Conservation (phyloP, 1,140 invertebrate genomes). For the Lepidurus packardi region DNA sequence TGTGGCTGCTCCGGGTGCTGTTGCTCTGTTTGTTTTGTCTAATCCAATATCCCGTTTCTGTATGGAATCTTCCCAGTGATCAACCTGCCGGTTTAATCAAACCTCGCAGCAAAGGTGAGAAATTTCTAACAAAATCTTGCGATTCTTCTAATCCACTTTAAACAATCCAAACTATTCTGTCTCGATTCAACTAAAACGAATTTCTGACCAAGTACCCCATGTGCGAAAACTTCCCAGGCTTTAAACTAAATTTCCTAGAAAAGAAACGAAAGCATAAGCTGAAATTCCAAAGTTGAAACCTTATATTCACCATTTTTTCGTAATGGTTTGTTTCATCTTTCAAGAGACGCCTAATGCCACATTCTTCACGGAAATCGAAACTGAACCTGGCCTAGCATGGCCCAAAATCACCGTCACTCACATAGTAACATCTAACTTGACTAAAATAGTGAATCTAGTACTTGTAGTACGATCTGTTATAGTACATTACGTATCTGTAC, state of each 20-base stretch:
- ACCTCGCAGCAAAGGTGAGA: background rate
- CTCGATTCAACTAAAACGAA: background rate
- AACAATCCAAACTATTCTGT: background rate
- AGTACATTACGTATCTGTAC: background rate
- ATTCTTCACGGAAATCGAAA: background rate
- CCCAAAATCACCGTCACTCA: conserved; percentile 5
- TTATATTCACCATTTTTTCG: too few species aligned
- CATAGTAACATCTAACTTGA: background rate
- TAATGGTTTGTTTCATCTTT: background rate
- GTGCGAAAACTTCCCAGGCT: too few species aligned
- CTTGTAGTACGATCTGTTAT: background rate
- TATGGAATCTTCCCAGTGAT: conserved; percentile 17
- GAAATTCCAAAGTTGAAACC: too few species aligned
- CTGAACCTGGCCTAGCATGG: conserved; percentile 1
- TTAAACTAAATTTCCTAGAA: too few species aligned
- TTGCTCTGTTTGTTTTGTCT: background rate
- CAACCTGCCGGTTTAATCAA: conserved; percentile 4
- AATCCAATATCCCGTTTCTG: background rate
- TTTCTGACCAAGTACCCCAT: too few species aligned
- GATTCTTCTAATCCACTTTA: background rate
- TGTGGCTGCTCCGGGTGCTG: conserved; percentile 7
- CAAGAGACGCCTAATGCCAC: background rate
- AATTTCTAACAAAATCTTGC: background rate
- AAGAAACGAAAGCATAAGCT: too few species aligned
- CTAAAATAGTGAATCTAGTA: background rate